Base-by-base conservation (phyloP, 1,140 invertebrate genomes). In the Diplogasteroides magnus region DNA sequence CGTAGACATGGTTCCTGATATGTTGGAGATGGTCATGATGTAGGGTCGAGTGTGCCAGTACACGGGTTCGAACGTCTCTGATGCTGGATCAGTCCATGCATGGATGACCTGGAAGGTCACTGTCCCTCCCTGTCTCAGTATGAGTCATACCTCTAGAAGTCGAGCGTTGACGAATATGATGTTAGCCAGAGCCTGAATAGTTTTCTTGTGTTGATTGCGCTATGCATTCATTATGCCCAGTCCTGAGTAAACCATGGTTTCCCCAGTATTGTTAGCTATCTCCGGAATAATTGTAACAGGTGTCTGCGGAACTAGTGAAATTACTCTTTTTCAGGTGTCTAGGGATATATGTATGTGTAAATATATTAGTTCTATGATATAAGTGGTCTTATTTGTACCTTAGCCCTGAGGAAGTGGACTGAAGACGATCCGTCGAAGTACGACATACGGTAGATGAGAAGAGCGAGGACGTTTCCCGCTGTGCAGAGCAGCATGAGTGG, bases 1-100 rank as follows among this genome's bases (percentile, higher is more conserved):
- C 23, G 79, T 81, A 3, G 80, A 78, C 31, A 81, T 68, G 27
- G 79, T 81, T 31, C 79, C 79, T 59, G 75, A 72, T 25, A 81
- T 80, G 69, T 81, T 81, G 3, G 78, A 79, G 29, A 81, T 37
- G 28, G 76, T 81, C 55, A 81, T 82, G 15, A 81, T 64, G 58
- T 71, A 81, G 1, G 80, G 78, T 19, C 76, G 64, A 25, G 78
- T 76, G 27, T 72, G 69, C 79, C 79, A 81, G 73, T 81, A 81
- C 2, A 77, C 14, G n/a, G 63, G 58, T 65, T 81, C 79, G 19
- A 82, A 70, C 65, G 61, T 55, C 2, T 63, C 28, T 55, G 71
- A 58, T 14, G 72, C 27, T 55, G 67, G 31, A 14, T 11, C 58
- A 64, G 58, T 69, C 68, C 74, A 82, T 11, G 80, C 80, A 70